These are phyloP conservation scores for Rugalucina vietnamica DNA, from an alignment of 2,888 invertebrate species.

Conservation along the genomic window DNA sequence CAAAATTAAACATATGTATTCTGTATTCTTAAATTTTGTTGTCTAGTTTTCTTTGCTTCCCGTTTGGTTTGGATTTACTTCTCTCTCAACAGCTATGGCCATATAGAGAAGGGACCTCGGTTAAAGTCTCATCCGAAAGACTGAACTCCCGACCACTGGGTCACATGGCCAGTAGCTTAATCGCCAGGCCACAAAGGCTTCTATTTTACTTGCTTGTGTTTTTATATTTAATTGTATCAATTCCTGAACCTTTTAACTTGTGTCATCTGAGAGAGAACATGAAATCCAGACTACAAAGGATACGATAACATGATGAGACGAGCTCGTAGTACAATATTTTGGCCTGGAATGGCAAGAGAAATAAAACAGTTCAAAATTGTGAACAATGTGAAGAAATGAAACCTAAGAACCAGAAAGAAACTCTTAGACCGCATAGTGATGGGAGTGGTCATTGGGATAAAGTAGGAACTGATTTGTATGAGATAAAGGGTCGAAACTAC, in stretches of 20 bases:
- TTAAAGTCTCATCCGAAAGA: too few species aligned
- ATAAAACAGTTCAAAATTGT: slow-evolving; percentile 30
- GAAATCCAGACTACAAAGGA: slow-evolving; percentile 20
- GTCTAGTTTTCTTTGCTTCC: too few species aligned
- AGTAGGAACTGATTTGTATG: slow-evolving; percentile 34
- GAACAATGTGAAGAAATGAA: slow-evolving; percentile 11
- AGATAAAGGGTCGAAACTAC: slow-evolving; percentile 44
- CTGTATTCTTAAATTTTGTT: too few species aligned
- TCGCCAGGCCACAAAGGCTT: too few species aligned
- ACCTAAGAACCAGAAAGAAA: slow-evolving; percentile 23
- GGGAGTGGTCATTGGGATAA: slow-evolving; percentile 31
- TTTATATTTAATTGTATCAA: too few species aligned
- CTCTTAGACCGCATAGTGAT: slow-evolving; percentile 14
- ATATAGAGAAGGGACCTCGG: too few species aligned
- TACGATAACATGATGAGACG: slow-evolving; percentile 32
- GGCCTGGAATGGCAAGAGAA: slow-evolving; percentile 39
- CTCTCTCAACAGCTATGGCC: too few species aligned
- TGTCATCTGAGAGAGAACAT: slow-evolving; percentile 23
- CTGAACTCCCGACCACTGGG: too few species aligned
- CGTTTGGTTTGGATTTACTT: too few species aligned
- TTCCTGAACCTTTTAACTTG: slow-evolving; percentile 28
- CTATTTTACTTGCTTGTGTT: too few species aligned
- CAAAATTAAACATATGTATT: too few species aligned
- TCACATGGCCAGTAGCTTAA: too few species aligned
- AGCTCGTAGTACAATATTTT: slow-evolving; percentile 35